Evolutionary conservation across 2,888 invertebrate genomes (phyloP), one percentile per base, ranked within the genome.

Genomic region (Hypomecis atomaria): DNA sequence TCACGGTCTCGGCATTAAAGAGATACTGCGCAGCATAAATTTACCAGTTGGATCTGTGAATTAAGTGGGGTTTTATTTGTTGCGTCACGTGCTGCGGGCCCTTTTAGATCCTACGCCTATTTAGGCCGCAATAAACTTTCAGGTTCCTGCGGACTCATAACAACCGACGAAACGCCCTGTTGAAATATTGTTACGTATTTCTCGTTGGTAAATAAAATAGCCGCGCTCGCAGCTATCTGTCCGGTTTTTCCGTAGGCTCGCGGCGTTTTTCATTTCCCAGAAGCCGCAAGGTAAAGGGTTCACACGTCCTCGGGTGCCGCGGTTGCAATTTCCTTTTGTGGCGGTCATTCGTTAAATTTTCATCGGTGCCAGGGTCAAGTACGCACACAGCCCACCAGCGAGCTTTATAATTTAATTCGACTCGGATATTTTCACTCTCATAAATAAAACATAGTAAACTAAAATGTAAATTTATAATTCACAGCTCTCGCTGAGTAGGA

Each of bases 31-130:
- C 84, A 74, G 90, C 87, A 91, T 90, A 90, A 90, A 91, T 91
- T 91, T 89, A 73, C 83, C 79, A 82, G 82, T 84, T 69, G 83
- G 86, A 88, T 89, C 87, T 85, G 83, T 82, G 86, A 89, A 91
- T 89, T 90, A 91, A 91, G 89, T 89, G 86, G 87, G 87, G 79
- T 88, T 90, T 88, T 89, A 88, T 89, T 91, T 90, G 89, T 89
- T 85, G 78, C 86, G 87, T 88, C 89, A 89, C 90, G 89, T 83
- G 83, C 84, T 78, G 70, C 70, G 78, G 71, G 74, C 78, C 78
- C 78, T 78, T 79, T 79, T 77, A 79, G 79, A 83, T 82, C 80
- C 82, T 75, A 76, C 75, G 77, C 76, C 79, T 79, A 75, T 83
- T 82, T 79, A 79, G 78, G 76, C 76, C 71, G 75, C 75, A 78